Conservation (phyloP, 2,888 invertebrate species). For the Scotopteryx bipunctaria region DNA sequence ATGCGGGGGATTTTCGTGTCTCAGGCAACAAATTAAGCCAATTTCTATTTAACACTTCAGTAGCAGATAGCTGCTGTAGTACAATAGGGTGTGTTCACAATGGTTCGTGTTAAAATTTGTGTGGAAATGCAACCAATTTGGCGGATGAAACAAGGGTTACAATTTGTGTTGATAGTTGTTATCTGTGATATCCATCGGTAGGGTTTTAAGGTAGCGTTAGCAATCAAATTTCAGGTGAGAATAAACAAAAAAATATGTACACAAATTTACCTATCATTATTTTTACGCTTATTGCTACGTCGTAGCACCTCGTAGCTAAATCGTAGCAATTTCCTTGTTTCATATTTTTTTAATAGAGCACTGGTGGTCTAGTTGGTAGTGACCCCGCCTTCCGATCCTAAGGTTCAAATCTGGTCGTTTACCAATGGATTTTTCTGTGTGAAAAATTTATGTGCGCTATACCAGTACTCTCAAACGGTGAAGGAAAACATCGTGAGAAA, state of each 20-base stretch:
- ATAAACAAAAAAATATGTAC: background rate
- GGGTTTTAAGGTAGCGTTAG: slow-evolving; percentile 54
- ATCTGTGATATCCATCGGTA: slow-evolving; percentile 70
- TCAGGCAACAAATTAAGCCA: slow-evolving; percentile 33
- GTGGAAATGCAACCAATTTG: slow-evolving; percentile 78
- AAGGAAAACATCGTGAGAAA: too few species aligned
- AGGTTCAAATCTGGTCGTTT: too few species aligned
- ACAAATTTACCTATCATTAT: slow-evolving; percentile 5
- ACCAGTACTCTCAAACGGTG: too few species aligned
- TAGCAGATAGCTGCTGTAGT: slow-evolving; percentile 41
- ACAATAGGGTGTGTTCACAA: slow-evolving; percentile 57
- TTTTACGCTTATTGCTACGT: slow-evolving; percentile 12
- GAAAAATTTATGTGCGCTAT: too few species aligned
- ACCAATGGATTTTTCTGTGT: too few species aligned
- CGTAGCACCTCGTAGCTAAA: slow-evolving; percentile 25
- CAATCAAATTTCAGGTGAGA: slow-evolving; percentile 48
- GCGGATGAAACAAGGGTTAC: slow-evolving; percentile 73
- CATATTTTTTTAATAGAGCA: too few species aligned
- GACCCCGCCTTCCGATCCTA: too few species aligned
- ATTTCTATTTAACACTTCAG: slow-evolving; percentile 39
- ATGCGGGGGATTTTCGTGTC: slow-evolving; percentile 24
- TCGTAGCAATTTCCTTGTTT: slow-evolving; percentile 14
- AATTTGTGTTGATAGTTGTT: slow-evolving; percentile 77
- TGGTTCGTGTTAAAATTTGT: slow-evolving; percentile 70
- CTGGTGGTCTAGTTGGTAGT: too few species aligned